These are phyloP conservation scores for Micrasema longulum DNA, from an alignment of 1,140 invertebrate genomes.

Conservation along the genomic window DNA sequence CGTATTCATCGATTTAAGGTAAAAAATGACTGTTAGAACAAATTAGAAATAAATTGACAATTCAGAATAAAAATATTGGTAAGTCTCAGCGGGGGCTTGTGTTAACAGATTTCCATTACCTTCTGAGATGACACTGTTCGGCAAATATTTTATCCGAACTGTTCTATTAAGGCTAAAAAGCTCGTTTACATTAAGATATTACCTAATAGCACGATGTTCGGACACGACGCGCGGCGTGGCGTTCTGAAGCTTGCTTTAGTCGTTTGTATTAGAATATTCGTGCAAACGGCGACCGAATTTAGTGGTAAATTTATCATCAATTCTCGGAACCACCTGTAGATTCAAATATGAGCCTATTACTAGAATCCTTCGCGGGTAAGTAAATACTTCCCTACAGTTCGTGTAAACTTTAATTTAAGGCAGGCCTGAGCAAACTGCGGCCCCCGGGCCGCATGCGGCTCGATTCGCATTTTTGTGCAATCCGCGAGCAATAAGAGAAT, in stretches of 20 bases:
- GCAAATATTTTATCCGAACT: constrained; percentile 9
- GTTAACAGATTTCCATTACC: constrained; percentile 46
- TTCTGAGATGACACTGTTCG: constrained; percentile 7
- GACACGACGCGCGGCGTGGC: neutral
- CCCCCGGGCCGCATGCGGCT: no score
- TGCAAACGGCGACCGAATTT: constrained; percentile 10
- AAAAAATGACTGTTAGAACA: constrained; percentile 15
- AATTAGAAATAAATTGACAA: constrained; percentile 28
- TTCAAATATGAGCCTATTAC: neutral
- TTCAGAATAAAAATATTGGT: constrained; percentile 16
- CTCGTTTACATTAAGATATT: no score
- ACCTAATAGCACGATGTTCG: neutral
- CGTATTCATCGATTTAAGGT: constrained; percentile 1
- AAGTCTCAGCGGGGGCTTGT: constrained; percentile 47
- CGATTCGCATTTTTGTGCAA: no score
- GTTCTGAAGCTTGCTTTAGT: neutral
- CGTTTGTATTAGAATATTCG: neutral
- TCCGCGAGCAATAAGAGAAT: no score
- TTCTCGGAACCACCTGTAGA: constrained; percentile 38
- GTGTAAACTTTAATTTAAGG: no score
- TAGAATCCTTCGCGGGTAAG: no score
- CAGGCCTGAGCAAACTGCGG: no score
- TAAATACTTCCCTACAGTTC: no score
- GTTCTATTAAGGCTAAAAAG: neutral
- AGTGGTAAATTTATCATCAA: constrained; percentile 22